Base-by-base conservation (phyloP, 2,113 vertebrate species). In the Brevimyrus niger region DNA sequence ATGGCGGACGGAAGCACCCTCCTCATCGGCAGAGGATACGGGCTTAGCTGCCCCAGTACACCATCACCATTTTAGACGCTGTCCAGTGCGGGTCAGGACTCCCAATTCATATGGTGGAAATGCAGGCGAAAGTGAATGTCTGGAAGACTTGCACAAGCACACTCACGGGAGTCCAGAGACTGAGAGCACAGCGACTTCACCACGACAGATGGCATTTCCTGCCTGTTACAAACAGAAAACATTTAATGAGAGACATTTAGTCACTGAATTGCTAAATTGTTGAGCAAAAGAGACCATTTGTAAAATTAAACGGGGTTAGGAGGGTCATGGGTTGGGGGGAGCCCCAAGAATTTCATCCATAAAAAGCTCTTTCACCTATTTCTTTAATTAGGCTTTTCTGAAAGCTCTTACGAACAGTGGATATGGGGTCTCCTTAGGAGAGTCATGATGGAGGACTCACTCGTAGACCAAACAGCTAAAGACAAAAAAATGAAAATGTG, bases 151-250 rank as follows among this genome's bases (percentile, higher is more conserved):
- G 90, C 87, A 89, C 87, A 35, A 90, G 80, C 89, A 91, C 83
- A 88, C 90, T 86, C 89, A 51, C 58, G 87, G 88, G 89, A 91
- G 51, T 15, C 1, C 31, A 90, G 83, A 89, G 90, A 89, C 3
- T 48, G 91, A 90, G 85, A 87, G 91, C 86, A 89, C 88, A 88
- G 90, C 89, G 83, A 86, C 90, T 90, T 90, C 90, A 92, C 90
- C 89, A 91, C 89, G 90, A 92, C 91, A 92, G 86, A 89, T 9
- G 48, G 86, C 50, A 88, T 90, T 91, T 92, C 87, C 89, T 90
- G 44, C n/a, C 23, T 48, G 47, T 83, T 89, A 88, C 73, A 90
- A 90, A 90, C 88, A 88, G 91, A 90, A 82, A 89, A 69, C 85
- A n/a, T 46, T 47, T 51, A 89, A 90, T 88, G 53, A 91, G 89